These are phyloP conservation scores for Glareola pratincola DNA, from an alignment of 2,113 vertebrate species.

Conservation along the genomic window DNA sequence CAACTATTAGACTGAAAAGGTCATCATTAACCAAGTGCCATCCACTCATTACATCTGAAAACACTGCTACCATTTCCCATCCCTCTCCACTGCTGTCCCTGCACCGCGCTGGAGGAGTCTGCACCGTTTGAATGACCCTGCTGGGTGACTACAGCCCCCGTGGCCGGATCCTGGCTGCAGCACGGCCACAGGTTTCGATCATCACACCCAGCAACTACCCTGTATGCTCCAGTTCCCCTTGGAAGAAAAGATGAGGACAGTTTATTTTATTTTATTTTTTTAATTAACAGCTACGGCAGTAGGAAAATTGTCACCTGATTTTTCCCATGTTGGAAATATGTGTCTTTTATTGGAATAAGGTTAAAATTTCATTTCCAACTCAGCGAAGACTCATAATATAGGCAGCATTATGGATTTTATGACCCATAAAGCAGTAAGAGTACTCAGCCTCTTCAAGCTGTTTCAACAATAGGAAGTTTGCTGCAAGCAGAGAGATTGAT, in stretches of 20 bases:
- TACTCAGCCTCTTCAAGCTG: not conserved
- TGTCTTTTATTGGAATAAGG: not conserved
- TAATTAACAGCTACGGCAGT: fast-evolving
- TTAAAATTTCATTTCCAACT: not conserved
- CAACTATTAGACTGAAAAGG: not conserved
- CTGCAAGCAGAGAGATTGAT: not conserved
- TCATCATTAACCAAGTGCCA: not conserved
- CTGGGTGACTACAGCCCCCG: not conserved
- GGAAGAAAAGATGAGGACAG: not conserved
- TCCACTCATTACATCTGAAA: not conserved
- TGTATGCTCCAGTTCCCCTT: not conserved
- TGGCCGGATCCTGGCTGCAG: not conserved
- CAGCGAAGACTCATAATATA: not conserved
- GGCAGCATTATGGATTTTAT: not conserved
- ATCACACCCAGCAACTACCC: not conserved
- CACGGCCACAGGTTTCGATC: not conserved
- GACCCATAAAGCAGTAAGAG: not conserved
- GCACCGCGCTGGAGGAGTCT: not conserved
- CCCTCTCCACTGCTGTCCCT: not conserved
- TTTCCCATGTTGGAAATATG: not conserved
- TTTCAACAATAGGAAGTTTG: not conserved
- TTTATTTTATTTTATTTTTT: not conserved
- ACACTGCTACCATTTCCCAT: not conserved
- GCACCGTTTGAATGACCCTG: not conserved
- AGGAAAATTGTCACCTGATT: not conserved